Conservation (phyloP, 2,797 vertebrate species). For the Pangasius mekongensis region DNA sequence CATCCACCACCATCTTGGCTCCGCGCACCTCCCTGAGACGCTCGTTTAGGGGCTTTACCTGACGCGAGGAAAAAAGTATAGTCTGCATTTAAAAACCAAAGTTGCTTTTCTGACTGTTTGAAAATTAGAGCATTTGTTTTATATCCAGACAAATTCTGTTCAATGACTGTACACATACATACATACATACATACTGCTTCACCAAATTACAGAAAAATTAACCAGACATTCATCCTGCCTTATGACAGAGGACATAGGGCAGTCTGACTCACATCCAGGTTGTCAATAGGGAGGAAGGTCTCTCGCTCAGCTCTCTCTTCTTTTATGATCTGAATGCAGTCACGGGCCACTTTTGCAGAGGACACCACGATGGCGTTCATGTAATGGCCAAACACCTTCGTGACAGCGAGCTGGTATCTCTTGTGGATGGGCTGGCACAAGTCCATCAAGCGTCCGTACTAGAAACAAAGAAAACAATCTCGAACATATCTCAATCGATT, state of each 20-base stretch:
- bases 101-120: background rate
- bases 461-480: background rate
- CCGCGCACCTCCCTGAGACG: constrained; percentile 84
- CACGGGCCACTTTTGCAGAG: constrained; percentile 84
- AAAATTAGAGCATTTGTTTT: background rate
- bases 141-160: background rate
- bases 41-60: constrained; percentile 89
- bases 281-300: constrained; percentile 92
- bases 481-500: background rate
- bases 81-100: background rate
- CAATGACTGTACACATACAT: too few species aligned
- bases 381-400: constrained; percentile 88
- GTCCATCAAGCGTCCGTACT: constrained; percentile 91
- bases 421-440: constrained; percentile 93
- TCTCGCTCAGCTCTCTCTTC: constrained; percentile 88
- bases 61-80: background rate
- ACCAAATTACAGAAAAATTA: too few species aligned
- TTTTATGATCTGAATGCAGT: constrained; percentile 89
- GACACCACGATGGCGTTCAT: constrained; percentile 89
- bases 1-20: constrained; percentile 89
- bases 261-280: constrained; percentile 82
- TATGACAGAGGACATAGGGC: background rate
- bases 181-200: too few species aligned
- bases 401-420: constrained; percentile 93
- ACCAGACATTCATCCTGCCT: background rate